These are phyloP conservation scores for Amphiprion ocellaris DNA, from an alignment of 2,113 vertebrate species.

Conservation along the genomic window DNA sequence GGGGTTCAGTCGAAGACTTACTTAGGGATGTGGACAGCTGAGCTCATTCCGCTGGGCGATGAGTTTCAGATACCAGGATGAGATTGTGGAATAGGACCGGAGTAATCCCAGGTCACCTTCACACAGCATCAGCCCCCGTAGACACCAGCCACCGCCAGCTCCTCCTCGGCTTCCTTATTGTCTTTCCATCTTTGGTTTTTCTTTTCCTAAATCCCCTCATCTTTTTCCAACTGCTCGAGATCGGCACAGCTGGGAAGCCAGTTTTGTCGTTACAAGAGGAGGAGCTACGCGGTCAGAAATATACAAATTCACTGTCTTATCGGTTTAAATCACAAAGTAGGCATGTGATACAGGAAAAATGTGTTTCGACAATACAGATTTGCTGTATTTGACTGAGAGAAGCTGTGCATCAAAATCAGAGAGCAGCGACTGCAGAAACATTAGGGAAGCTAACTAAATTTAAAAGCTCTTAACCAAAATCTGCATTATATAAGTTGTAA, in stretches of 20 bases:
- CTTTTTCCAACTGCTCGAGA: not conserved
- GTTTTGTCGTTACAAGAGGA: not conserved
- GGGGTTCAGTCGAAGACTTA: constrained; percentile 50
- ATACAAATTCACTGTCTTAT: constrained; percentile 7
- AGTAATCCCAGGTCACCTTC: constrained; percentile 81
- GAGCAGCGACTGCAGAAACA: not conserved
- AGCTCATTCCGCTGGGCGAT: constrained; percentile 64
- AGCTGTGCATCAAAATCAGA: not conserved
- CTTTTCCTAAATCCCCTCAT: constrained; percentile 23
- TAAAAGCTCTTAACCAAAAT: no score
- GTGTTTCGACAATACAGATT: not conserved
- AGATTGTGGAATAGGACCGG: constrained; percentile 69
- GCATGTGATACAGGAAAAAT: not conserved
- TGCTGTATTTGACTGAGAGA: not conserved
- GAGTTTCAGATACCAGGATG: constrained; percentile 68
- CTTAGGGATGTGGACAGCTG: constrained; percentile 56
- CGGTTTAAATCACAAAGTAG: not conserved
- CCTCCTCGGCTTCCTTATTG: constrained; percentile 14
- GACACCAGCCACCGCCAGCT: constrained; percentile 17
- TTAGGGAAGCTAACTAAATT: no score
- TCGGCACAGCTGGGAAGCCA: not conserved
- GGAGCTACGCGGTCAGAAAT: not conserved
- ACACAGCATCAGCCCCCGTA: constrained; percentile 44
- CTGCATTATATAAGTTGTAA: no score
- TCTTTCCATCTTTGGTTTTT: constrained; percentile 30